phyloP scores from a whole-genome alignment of 1,140 invertebrate genomes.

The Tetramorium alpestre region DNA sequence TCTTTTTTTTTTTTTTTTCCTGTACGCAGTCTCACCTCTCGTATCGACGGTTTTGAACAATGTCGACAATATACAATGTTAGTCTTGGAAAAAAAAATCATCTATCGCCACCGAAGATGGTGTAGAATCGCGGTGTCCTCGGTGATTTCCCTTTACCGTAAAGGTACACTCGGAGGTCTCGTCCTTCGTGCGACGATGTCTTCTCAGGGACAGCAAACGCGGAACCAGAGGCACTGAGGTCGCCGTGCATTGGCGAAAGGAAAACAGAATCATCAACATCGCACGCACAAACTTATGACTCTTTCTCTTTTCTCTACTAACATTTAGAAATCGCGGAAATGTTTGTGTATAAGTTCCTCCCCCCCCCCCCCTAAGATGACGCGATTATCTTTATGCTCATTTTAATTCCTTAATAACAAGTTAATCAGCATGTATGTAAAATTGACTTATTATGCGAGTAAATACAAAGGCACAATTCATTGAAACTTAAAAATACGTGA shows the following conservation, averaged over 20 bases:
- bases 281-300: neutral
- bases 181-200: constrained; percentile 58
- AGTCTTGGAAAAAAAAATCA: neutral
- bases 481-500: constrained; percentile 20
- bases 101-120: constrained; percentile 40
- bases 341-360: neutral
- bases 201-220: constrained; percentile 54
- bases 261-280: neutral
- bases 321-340: neutral
- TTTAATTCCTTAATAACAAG: neutral
- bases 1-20: neutral
- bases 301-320: neutral
- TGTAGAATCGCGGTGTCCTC: neutral
- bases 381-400: neutral
- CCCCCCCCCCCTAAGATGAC: neutral
- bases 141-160: constrained; percentile 30
- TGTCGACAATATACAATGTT: neutral
- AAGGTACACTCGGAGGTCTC: constrained; percentile 21
- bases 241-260: constrained; percentile 13
- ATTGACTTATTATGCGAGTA: neutral
- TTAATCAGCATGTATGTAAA: neutral
- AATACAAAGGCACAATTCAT: neutral
- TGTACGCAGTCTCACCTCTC: neutral
- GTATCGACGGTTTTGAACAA: neutral
- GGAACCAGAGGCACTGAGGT: constrained; percentile 40